These are phyloP conservation scores for Halictus rubicundus DNA, from an alignment of 1,140 invertebrate genomes.

Conservation along the genomic window DNA sequence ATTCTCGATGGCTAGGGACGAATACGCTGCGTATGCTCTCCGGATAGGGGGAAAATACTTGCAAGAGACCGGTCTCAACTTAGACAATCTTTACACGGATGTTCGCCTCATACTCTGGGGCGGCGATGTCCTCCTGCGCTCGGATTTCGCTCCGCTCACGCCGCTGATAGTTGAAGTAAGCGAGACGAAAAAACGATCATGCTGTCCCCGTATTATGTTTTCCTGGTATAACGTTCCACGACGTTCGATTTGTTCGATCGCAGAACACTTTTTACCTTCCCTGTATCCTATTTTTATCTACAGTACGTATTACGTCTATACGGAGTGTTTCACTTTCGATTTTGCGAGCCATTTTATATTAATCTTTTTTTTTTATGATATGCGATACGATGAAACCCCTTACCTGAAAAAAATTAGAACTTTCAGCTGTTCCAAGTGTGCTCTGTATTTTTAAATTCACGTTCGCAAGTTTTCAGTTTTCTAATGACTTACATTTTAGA, in stretches of 20 bases:
- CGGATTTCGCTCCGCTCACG: conserved; percentile 71
- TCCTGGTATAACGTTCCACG: background rate
- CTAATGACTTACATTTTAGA: no score
- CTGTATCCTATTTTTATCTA: no score
- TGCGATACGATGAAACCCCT: no score
- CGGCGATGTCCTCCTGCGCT: conserved; percentile 71
- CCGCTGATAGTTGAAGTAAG: conserved; percentile 71
- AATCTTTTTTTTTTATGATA: no score
- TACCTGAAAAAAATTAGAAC: no score
- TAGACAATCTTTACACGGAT: conserved; percentile 72
- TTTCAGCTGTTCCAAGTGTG: no score
- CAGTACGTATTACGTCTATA: background rate
- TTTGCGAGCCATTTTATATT: no score
- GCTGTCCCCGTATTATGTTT: background rate
- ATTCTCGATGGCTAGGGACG: conserved; percentile 61
- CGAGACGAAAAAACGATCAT: background rate
- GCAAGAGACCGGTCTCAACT: conserved; percentile 51
- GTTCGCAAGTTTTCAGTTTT: no score
- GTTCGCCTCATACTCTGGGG: conserved; percentile 75
- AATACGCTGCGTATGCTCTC: conserved; percentile 68
- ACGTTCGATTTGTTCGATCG: conserved; percentile 11
- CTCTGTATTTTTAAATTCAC: no score
- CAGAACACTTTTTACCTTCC: background rate
- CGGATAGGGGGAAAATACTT: conserved; percentile 64
- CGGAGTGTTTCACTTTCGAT: background rate